These are phyloP conservation scores for Drosophila sordidula DNA, from an alignment of 2,888 invertebrate species.

Conservation along the genomic window DNA sequence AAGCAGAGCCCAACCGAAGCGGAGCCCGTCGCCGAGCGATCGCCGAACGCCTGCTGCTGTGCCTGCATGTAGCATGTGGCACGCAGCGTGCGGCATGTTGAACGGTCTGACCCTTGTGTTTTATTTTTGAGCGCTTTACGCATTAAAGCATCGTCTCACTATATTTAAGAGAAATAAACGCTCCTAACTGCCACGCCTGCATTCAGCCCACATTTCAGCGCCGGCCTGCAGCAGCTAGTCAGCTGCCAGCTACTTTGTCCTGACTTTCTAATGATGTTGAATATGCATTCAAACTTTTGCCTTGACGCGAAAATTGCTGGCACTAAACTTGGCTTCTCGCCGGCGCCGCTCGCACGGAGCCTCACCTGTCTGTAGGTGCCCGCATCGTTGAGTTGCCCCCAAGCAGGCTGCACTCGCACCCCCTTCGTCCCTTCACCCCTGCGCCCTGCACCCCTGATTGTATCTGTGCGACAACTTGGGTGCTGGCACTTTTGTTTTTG, in stretches of 20 bases:
- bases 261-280: slow-evolving; percentile 82
- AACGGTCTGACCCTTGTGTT: slow-evolving; percentile 7
- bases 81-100: slow-evolving; percentile 12
- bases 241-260: slow-evolving; percentile 60
- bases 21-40: neutral
- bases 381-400: slow-evolving; percentile 41
- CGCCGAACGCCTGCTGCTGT: slow-evolving; percentile 26
- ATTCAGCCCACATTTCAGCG: slow-evolving; percentile 59
- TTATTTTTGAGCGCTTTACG: slow-evolving; percentile 17
- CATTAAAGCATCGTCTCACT: slow-evolving; percentile 33
- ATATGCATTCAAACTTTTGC: slow-evolving; percentile 77
- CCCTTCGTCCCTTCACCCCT: slow-evolving; percentile 3
- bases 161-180: slow-evolving; percentile 37
- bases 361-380: slow-evolving; percentile 56
- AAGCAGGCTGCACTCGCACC: slow-evolving; percentile 26
- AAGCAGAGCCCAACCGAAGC: neutral
- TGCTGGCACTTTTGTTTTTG: slow-evolving; percentile 48
- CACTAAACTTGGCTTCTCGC: slow-evolving; percentile 49
- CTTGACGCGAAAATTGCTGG: slow-evolving; percentile 59
- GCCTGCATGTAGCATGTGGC: slow-evolving; percentile 40
- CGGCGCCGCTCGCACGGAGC: neutral
- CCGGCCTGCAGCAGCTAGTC: slow-evolving; percentile 25
- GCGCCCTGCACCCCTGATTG: slow-evolving; percentile 17
- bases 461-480: slow-evolving; percentile 51
- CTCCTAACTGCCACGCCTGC: slow-evolving; percentile 1